Evolutionary conservation across 1,140 invertebrate genomes (phyloP).

Genomic region (Saccostrea cuccullata): DNA sequence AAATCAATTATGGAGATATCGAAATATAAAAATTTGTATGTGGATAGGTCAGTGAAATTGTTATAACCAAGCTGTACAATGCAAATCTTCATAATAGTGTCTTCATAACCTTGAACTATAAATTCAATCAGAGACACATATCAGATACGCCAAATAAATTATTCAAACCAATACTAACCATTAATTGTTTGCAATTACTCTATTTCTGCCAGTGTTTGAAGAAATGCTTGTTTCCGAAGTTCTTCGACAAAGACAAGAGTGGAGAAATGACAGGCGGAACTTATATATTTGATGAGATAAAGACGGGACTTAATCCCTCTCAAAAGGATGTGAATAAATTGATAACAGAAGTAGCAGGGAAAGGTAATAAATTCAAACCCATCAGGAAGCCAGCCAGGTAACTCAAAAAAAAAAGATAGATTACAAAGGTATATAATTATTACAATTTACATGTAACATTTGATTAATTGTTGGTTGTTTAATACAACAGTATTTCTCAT

Average conservation of each 20-base stretch:
- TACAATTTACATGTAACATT: neutral
- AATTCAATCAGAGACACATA: neutral
- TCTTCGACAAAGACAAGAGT: slow-evolving; percentile 30
- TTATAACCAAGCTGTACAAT: too few species aligned
- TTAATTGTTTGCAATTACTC: neutral
- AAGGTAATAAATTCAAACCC: neutral
- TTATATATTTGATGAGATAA: neutral
- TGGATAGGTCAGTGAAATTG: too few species aligned
- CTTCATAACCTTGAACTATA: too few species aligned
- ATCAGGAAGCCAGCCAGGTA: neutral
- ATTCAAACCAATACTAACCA: neutral
- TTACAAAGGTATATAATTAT: slow-evolving; percentile 21
- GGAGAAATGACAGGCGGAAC: slow-evolving; percentile 2
- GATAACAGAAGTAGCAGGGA: neutral
- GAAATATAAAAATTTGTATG: too few species aligned
- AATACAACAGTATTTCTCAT: too few species aligned
- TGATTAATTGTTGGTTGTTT: too few species aligned
- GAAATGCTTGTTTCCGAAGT: slow-evolving; percentile 35
- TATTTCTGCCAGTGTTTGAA: neutral
- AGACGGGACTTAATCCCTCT: too few species aligned
- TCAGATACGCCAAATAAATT: neutral
- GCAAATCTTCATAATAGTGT: too few species aligned
- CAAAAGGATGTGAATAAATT: slow-evolving; percentile 11
- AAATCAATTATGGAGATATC: too few species aligned
- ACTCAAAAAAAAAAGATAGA: neutral